phyloP scores from a whole-genome alignment of 2,888 invertebrate species.

The Alviniconcha strummeri region DNA sequence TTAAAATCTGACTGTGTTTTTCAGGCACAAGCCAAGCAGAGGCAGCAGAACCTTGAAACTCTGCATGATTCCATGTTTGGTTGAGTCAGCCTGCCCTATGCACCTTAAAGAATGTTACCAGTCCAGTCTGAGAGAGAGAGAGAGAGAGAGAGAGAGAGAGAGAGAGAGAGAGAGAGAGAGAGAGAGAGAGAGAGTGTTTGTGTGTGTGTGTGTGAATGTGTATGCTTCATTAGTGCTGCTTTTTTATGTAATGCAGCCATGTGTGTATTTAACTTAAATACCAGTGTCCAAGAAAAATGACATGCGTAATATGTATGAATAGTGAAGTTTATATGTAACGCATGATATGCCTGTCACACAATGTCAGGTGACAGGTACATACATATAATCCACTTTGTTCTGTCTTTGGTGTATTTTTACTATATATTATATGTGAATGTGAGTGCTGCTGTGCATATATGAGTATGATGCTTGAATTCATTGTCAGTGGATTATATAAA shows the following conservation, averaged over 20 bases:
- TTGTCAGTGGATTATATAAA: no score
- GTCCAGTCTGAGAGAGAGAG: not conserved
- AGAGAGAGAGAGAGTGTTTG: not conserved
- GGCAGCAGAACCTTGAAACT: constrained; percentile 68
- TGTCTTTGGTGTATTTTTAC: no score
- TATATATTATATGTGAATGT: no score
- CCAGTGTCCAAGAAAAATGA: no score
- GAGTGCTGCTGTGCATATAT: no score
- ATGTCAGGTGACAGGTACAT: no score
- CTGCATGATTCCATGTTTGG: constrained; percentile 73
- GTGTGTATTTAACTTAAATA: not conserved
- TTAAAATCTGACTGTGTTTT: no score
- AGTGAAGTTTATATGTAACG: no score
- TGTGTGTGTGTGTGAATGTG: not conserved
- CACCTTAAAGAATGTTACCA: not conserved
- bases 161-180: not conserved
- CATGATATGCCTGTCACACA: no score
- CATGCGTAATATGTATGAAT: no score
- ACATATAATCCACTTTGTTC: no score
- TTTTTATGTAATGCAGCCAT: not conserved
- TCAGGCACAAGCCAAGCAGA: constrained; percentile 69
- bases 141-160: not conserved
- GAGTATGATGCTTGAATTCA: no score
- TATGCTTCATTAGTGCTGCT: not conserved
- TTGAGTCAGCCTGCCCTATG: constrained; percentile 41